Evolutionary conservation across 1,140 invertebrate species (phyloP).

Genomic region (Caenorhabditis brenneri): DNA sequence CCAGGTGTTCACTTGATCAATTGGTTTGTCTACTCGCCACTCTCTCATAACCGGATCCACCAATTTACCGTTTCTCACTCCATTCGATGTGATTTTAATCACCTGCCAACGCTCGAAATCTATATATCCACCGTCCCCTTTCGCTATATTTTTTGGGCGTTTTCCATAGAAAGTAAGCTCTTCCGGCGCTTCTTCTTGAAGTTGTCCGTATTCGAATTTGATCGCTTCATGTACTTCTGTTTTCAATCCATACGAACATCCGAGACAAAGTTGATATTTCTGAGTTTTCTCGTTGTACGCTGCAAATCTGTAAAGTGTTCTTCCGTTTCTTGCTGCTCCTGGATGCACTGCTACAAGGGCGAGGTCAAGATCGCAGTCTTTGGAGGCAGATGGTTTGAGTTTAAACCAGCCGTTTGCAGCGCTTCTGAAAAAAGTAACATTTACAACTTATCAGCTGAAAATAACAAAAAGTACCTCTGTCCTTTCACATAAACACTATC

Average conservation of each 20-base stretch:
- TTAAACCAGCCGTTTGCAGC: background rate
- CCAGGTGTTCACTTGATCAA: constrained; percentile 19
- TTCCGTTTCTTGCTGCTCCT: background rate
- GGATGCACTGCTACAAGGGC: background rate
- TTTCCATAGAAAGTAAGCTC: background rate
- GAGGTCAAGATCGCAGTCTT: background rate
- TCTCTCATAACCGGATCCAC: constrained; percentile 44
- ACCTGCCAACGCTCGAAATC: constrained; percentile 39
- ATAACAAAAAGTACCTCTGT: too few species aligned
- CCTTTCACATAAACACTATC: constrained; percentile 32
- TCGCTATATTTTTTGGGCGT: background rate
- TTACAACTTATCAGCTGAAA: too few species aligned
- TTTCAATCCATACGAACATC: background rate
- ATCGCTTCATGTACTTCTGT: background rate
- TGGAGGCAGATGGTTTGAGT: background rate
- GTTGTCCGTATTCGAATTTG: background rate
- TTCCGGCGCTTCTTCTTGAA: constrained; percentile 4
- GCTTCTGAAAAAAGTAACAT: background rate
- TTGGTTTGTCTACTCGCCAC: background rate
- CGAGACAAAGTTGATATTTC: background rate
- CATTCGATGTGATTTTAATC: constrained; percentile 37
- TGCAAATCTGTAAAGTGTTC: background rate
- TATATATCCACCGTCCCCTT: background rate
- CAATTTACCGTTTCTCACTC: constrained; percentile 36
- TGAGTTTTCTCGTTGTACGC: background rate